Conservation (phyloP, 2,113 vertebrate genomes). For the Gracilinanus agilis region DNA sequence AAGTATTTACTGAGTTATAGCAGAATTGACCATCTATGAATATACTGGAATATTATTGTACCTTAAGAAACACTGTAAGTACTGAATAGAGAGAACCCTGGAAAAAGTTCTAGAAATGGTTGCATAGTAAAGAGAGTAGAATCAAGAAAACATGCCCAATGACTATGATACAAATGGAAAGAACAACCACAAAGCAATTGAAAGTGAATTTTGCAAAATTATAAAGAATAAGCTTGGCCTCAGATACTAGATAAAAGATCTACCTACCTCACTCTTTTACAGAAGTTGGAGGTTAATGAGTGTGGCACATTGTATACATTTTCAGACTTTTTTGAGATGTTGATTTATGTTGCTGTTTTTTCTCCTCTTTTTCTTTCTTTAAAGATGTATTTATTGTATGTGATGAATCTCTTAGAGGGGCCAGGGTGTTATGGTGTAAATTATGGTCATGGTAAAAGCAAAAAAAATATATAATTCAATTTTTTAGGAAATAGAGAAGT, state of each 20-base stretch:
- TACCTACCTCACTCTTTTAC: not conserved
- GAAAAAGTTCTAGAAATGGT: not conserved
- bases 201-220: not conserved
- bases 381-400: not conserved
- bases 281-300: not conserved
- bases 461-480: not conserved
- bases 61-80: not conserved
- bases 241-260: not conserved
- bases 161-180: not conserved
- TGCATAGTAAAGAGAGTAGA: not conserved
- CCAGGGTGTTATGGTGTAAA: no score
- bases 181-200: not conserved
- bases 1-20: not conserved
- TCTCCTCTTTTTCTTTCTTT: not conserved
- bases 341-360: not conserved
- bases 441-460: not conserved
- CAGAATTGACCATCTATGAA: not conserved
- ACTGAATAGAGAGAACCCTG: not conserved
- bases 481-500: not conserved
- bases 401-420: not conserved
- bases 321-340: not conserved
- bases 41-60: not conserved
- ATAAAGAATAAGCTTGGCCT: not conserved
- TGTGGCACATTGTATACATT: not conserved
- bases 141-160: not conserved